Base-by-base conservation (phyloP, 2,113 vertebrate species). In the Trochalopteron elliotii region DNA sequence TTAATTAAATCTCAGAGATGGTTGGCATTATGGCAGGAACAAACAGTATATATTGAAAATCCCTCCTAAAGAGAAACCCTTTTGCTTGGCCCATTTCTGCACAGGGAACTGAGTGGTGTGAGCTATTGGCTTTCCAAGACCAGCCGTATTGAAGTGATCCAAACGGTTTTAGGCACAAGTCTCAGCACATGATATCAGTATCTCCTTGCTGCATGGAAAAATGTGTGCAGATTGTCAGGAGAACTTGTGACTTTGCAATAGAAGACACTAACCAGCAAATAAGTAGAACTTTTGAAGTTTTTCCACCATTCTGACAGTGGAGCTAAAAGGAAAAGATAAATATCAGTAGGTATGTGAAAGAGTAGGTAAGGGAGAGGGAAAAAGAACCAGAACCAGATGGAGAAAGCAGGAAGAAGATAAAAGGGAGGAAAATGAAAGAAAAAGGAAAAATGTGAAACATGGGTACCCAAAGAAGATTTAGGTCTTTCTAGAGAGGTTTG, bases 121-220 rank as follows among this genome's bases (percentile, higher is more conserved):
- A 83, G 5, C 12, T 67, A 52, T 5, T 67, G 19, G 3, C 5
- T 23, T 82, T 76, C 44, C 31, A 63, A 68, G 37, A 59, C 5
- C 35, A 79, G 28, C 1, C 0, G 0, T 52, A 33, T 55, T 68
- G 23, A 12, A 37, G 57, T 61, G 45, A 80, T 61, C 31, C 30
- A 21, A n/a, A n/a, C 2, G 15, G 10, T 25, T 76, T 79, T 64
- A 76, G 61, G 15, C 14, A 42, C 21, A 50, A 50, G 10, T 11
- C 5, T 77, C 0, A 0, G 27, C 7, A 49, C 16, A 55, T 9
- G 3, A 52, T 49, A 44, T 10, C 56, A 27, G 6, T 25, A 20
- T 61, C 11, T n/a, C 45, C 19, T 67, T 60, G 13, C 21, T 64
- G 27, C 15, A 57, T 17, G 17, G 49, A 76, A 71, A 71, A 87